A percentile compares a stretch with the other conserved stretches of the same genome.
phyloP scores from a whole-genome alignment of 2,113 vertebrate species.

The Puma concolor region DNA sequence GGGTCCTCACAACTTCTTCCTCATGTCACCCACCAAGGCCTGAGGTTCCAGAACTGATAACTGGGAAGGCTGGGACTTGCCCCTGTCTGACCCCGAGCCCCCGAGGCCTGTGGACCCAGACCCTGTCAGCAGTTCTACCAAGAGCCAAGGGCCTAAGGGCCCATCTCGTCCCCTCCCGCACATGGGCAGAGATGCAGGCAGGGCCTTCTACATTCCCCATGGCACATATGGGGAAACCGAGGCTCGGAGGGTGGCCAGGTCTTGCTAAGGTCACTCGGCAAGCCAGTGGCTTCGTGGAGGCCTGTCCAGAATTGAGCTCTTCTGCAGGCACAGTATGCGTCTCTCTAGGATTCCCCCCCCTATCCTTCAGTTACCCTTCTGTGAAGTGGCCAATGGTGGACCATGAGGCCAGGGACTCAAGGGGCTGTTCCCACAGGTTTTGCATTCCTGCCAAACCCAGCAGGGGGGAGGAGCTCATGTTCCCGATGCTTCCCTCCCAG shows the following conservation, averaged over 20 bases:
- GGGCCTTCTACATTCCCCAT: no score
- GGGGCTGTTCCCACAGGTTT: background rate
- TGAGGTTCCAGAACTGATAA: background rate
- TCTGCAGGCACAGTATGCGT: background rate
- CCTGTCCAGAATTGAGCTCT: background rate
- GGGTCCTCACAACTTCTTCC: background rate
- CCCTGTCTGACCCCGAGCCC: background rate
- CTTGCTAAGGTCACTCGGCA: background rate
- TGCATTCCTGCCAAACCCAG: background rate
- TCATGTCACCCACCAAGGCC: background rate
- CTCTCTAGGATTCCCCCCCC: background rate
- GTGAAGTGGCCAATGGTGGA: background rate
- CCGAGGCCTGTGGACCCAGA: background rate
- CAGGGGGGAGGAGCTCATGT: background rate
- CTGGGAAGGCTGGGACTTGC: background rate
- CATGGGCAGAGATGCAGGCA: background rate
- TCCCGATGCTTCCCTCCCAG: background rate
- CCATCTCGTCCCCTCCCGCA: background rate
- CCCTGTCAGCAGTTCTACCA: no score
- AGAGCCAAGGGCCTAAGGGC: background rate
- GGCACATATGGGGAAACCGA: background rate
- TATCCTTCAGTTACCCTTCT: background rate
- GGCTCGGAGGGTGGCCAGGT: background rate
- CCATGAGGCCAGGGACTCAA: background rate
- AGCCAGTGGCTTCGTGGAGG: background rate